Evolutionary conservation across 92 coral and sea anemone genomes (phyloP), one percentile per base, ranked within the genome.

Genomic region (Siderastrea siderea): DNA sequence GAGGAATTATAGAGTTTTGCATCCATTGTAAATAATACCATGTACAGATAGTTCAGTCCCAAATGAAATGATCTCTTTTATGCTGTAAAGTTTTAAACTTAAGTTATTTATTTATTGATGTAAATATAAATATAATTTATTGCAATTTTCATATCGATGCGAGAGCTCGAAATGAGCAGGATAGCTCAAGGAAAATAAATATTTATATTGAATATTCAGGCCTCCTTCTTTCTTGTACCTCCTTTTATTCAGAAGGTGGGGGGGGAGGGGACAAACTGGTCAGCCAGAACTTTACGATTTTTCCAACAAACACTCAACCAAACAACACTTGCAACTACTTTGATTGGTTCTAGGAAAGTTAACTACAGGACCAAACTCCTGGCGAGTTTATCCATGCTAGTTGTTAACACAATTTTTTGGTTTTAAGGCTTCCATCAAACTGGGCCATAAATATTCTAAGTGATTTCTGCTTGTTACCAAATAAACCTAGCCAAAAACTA

Each of bases 31-130:
- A 47, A 57, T 2, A 50, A 49, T 80, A 51, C 47, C 62, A 54
- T 67, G 85, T 80, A 80, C 75, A 51, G 63, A 66, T 9, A 53
- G 16, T n/a, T 81, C 26, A 51, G 85, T 49, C 64, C 64, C 77
- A 47, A 26, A n/a, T 38, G 77, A 19, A 81, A 81, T 55, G 68
- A 62, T 67, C 49, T 16, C 38, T 51, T 17, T 81, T 13, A 14
- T 38, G 12, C 48, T 81, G 64, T 51, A 80, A 7, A 68, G 43
- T 2, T 63, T 50, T 47, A 7, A 3, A 58, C 52, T 8, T 1
- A 61, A 61, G 17, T 47, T 79, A 61, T 63, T 69, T 81, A 81
- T 81, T 81, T 81, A 81, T 81, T 81, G 44, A 45, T 81, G 65
- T 67, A 52, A 53, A 68, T 67, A 52, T 67, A 6, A 67, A 51